phyloP scores from a whole-genome alignment of 2,113 vertebrate genomes.

The Pollimyrus isidori region DNA sequence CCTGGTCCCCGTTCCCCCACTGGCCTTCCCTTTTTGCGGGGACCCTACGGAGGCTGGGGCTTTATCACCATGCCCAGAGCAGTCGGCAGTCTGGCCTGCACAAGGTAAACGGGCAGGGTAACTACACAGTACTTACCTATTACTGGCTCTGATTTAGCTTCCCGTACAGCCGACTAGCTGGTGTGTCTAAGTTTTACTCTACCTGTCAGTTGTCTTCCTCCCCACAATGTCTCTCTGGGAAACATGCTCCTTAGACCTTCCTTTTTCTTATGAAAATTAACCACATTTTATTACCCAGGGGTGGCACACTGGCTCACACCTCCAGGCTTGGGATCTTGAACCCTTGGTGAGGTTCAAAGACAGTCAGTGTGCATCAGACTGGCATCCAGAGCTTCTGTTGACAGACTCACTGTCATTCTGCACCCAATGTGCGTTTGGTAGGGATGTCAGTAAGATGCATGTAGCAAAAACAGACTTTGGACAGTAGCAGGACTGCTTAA shows the following conservation, averaged over 20 bases:
- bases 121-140: background rate
- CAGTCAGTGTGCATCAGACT: background rate
- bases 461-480: background rate
- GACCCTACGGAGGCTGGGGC: background rate
- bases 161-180: background rate
- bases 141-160: background rate
- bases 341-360: background rate
- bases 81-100: background rate
- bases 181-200: background rate
- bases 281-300: background rate
- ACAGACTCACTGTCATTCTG: background rate
- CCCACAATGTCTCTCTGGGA: background rate
- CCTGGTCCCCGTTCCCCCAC: background rate
- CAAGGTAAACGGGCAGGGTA: background rate
- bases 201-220: background rate
- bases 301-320: background rate
- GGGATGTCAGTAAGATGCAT: background rate
- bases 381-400: background rate
- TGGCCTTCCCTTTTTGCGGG: background rate
- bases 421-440: background rate
- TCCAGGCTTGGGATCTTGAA: background rate
- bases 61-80: background rate
- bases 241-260: background rate
- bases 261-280: background rate
- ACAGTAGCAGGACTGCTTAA: background rate